Evolutionary conservation across 2,888 invertebrate genomes (phyloP).

Genomic region (Hermodice carunculata): DNA sequence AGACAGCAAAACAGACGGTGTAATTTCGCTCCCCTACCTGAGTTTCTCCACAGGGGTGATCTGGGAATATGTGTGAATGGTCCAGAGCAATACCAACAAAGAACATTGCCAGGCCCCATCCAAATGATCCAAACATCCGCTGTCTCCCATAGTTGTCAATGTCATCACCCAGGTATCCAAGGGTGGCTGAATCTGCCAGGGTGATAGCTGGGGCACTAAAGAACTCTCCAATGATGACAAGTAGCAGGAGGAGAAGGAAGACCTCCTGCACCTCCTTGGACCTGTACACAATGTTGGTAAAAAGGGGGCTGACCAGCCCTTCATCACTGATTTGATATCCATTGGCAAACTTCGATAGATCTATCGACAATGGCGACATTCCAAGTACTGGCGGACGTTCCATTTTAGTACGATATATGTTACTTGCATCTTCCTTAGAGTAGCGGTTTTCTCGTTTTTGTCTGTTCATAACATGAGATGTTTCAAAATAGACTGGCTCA

Average conservation of each 20-base stretch:
- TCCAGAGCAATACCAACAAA: conserved; percentile 89
- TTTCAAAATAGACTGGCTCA: no score
- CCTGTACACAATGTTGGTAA: conserved; percentile 93
- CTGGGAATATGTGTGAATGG: conserved; percentile 95
- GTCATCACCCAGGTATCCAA: conserved; percentile 82
- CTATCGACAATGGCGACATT: conserved; percentile 47
- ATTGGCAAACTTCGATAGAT: conserved; percentile 52
- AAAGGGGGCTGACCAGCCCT: conserved; percentile 79
- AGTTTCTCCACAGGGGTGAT: conserved; percentile 87
- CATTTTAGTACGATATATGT: no score
- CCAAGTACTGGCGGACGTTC: no score
- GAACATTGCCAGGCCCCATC: conserved; percentile 99
- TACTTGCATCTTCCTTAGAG: no score
- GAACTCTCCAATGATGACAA: conserved; percentile 97
- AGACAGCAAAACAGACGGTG: conserved; percentile 97
- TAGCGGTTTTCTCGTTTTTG: no score
- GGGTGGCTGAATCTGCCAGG: conserved; percentile 78
- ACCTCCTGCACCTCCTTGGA: conserved; percentile 91
- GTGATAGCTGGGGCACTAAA: conserved; percentile 96
- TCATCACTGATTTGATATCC: conserved; percentile 42
- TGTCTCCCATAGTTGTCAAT: conserved; percentile 87
- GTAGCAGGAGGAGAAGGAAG: conserved; percentile 88
- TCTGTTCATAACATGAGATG: no score
- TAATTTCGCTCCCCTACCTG: conserved; percentile 96
- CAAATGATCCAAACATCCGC: conserved; percentile 97